These are phyloP conservation scores for Clepsis dumicolana DNA, from an alignment of 2,888 invertebrate species.

Conservation along the genomic window DNA sequence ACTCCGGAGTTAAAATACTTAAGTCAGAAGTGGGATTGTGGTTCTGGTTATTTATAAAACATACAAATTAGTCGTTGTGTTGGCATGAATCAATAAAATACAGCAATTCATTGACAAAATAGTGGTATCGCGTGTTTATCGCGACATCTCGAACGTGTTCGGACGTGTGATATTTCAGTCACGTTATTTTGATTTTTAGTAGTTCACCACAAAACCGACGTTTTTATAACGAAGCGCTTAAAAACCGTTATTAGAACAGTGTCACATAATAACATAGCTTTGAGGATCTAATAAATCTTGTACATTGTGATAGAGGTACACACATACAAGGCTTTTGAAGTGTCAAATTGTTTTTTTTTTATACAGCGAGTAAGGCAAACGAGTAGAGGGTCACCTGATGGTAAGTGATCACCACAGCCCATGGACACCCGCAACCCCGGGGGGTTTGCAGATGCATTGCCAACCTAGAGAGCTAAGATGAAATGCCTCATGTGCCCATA, in stretches of 20 bases:
- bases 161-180: slow-evolving; percentile 60
- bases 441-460: no score
- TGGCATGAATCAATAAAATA: slow-evolving; percentile 35
- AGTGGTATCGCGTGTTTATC: slow-evolving; percentile 71
- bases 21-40: not conserved
- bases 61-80: not conserved
- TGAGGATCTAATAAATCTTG: no score
- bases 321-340: no score
- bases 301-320: no score
- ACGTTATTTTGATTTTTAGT: slow-evolving; percentile 65
- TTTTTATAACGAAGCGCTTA: not conserved
- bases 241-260: not conserved
- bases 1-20: no score
- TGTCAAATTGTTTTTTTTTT: no score
- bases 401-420: no score
- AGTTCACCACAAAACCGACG: slow-evolving; percentile 54
- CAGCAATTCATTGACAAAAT: slow-evolving; percentile 68
- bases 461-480: no score
- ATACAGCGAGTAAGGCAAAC: no score
- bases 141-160: slow-evolving; percentile 58
- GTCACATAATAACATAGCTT: not conserved
- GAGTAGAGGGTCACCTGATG: no score
- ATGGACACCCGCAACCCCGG: no score
- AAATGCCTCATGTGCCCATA: no score
- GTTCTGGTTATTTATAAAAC: slow-evolving; percentile 18